Percentiles rank a stretch among this genome's conserved stretches.
Conservation (phyloP, 2,113 vertebrate genomes). For the Toxotes chatareus region DNA sequence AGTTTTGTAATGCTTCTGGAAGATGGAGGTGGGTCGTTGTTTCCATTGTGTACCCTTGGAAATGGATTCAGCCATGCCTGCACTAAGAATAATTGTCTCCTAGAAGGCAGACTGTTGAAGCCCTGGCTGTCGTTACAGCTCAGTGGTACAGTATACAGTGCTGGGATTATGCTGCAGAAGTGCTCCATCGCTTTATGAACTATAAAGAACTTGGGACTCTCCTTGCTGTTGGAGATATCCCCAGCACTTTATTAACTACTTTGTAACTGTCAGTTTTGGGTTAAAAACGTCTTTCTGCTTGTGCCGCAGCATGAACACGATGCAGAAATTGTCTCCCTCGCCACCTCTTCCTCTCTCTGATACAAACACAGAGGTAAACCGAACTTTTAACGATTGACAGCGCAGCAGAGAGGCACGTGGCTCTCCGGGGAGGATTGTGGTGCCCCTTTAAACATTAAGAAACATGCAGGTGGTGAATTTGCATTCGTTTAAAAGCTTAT, state of each 20-base stretch:
- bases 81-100: conserved; percentile 52
- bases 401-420: background rate
- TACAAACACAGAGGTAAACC: background rate
- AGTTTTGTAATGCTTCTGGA: background rate
- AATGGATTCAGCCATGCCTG: conserved; percentile 30
- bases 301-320: background rate
- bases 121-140: conserved; percentile 17
- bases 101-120: conserved; percentile 49
- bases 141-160: background rate
- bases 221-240: background rate
- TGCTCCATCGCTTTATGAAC: conserved; percentile 4
- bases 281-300: background rate
- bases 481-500: conserved; percentile 17
- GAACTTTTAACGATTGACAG: conserved; percentile 4
- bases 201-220: background rate
- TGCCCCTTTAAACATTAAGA: conserved; percentile 8
- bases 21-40: conserved; percentile 22
- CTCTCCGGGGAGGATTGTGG: conserved; percentile 2
- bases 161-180: conserved; percentile 8
- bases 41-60: conserved; percentile 42
- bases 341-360: background rate
- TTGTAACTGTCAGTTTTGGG: background rate
- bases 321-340: background rate
- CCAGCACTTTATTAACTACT: conserved; percentile 6
- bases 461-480: conserved; percentile 21